A percentile compares a stretch with the other conserved stretches of the same genome.
Evolutionary conservation across 2,797 vertebrate genomes (phyloP).

Genomic region (Chrysocyon brachyurus): DNA sequence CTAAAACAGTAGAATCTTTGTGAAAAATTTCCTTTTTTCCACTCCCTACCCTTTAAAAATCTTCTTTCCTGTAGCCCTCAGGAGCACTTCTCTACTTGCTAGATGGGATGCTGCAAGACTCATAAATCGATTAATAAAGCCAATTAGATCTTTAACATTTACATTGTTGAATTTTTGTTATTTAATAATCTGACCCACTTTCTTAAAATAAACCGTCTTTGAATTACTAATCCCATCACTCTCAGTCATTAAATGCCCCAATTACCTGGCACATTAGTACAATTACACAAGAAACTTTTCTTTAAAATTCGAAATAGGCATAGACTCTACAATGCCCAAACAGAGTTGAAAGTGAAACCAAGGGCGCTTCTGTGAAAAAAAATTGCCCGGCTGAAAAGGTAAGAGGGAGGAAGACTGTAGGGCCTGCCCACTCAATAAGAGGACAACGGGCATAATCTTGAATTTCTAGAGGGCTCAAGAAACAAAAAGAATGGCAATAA

Average conservation of each 20-base stretch:
- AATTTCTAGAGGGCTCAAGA: slow-evolving; percentile 56
- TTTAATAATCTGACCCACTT: background rate
- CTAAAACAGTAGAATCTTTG: background rate
- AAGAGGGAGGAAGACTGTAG: background rate
- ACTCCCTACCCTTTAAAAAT: background rate
- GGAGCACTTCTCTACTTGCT: background rate
- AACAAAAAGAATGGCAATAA: slow-evolving; percentile 27
- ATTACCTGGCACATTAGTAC: background rate
- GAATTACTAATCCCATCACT: slow-evolving; percentile 63
- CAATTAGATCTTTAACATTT: background rate
- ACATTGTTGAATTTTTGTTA: background rate
- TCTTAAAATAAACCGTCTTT: slow-evolving; percentile 61
- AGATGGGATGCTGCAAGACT: background rate
- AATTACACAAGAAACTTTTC: slow-evolving; percentile 41
- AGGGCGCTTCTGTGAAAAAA: background rate
- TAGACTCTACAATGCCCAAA: slow-evolving; percentile 19
- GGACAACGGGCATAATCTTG: background rate
- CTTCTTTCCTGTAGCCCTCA: background rate
- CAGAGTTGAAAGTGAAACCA: slow-evolving; percentile 42
- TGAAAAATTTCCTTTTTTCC: background rate
- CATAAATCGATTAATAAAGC: background rate
- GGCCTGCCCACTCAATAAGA: background rate
- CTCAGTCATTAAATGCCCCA: slow-evolving; percentile 25
- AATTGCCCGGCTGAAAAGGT: background rate
- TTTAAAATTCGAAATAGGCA: slow-evolving; percentile 49